These are phyloP conservation scores for Spea hammondii DNA, from an alignment of 2,797 vertebrate species.

Conservation along the genomic window DNA sequence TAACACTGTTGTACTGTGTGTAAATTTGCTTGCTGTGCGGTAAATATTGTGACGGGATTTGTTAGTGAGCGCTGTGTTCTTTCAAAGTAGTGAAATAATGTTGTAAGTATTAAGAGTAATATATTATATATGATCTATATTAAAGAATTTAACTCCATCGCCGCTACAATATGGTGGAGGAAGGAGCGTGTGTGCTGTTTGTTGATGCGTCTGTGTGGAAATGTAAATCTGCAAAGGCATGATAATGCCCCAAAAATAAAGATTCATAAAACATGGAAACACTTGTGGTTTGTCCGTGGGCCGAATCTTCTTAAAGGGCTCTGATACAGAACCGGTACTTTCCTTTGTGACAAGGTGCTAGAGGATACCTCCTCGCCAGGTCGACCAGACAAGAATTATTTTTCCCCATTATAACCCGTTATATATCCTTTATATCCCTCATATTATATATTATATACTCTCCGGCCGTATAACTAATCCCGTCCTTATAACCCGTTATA, in stretches of 20 bases:
- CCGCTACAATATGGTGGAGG: background rate
- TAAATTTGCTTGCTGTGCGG: constrained; percentile 36
- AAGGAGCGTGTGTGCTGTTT: constrained; percentile 25
- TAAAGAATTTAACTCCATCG: constrained; percentile 13
- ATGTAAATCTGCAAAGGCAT: constrained; percentile 24
- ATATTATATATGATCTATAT: constrained; percentile 37
- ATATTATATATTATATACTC: too few relatives aligned
- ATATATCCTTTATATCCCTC: too few relatives aligned
- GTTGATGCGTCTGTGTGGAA: constrained; percentile 44
- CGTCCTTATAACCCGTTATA: too few relatives aligned
- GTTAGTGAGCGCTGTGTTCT: constrained; percentile 22
- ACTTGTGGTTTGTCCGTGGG: too few relatives aligned
- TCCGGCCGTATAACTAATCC: too few relatives aligned
- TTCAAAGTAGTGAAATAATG: constrained; percentile 23
- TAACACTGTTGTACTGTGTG: constrained; percentile 42
- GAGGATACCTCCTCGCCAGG: too few relatives aligned
- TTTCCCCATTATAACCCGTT: too few relatives aligned
- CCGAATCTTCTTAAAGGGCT: too few relatives aligned
- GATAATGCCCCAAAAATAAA: constrained; percentile 40
- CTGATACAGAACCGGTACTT: too few relatives aligned
- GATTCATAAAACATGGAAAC: background rate
- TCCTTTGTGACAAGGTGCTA: too few relatives aligned
- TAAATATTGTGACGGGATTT: constrained; percentile 37
- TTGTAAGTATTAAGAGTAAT: constrained; percentile 43
- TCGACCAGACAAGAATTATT: too few relatives aligned